These are phyloP conservation scores for Hirtodrosophila cameraria DNA, from an alignment of 2,888 invertebrate species.

Conservation along the genomic window DNA sequence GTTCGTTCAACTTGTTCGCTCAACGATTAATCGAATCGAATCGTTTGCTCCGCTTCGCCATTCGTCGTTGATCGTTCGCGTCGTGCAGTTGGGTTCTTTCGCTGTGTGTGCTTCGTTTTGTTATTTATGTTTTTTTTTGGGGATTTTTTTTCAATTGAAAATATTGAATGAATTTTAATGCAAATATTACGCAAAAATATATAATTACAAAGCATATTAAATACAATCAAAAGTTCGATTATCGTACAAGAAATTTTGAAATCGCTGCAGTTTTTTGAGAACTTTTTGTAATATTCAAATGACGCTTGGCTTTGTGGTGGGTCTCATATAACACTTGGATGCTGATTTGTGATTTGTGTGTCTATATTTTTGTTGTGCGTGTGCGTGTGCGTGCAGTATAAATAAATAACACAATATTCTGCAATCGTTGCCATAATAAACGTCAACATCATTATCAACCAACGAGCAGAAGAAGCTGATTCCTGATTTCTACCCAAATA, in stretches of 20 bases:
- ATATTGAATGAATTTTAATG: conserved; percentile 35
- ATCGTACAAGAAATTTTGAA: conserved; percentile 30
- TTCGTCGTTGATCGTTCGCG: conserved; percentile 66
- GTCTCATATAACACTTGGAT: conserved; percentile 64
- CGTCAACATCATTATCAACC: conserved; percentile 41
- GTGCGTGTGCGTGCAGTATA: conserved; percentile 53
- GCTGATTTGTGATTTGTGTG: conserved; percentile 56
- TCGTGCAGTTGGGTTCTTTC: conserved; percentile 57
- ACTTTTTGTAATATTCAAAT: conserved; percentile 28
- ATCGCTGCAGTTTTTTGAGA: conserved; percentile 9
- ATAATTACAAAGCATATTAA: conserved; percentile 19
- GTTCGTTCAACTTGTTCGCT: conserved; percentile 39
- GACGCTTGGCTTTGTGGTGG: conserved; percentile 44
- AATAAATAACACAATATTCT: conserved; percentile 76
- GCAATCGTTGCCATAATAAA: conserved; percentile 64
- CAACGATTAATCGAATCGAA: too few species aligned
- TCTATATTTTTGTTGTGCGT: conserved; percentile 7
- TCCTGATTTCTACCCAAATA: not conserved
- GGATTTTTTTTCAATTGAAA: too few species aligned
- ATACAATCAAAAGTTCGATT: conserved; percentile 24
- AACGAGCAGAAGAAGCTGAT: conserved; percentile 32
- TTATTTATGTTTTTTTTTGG: conserved; percentile 7
- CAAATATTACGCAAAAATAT: conserved; percentile 37
- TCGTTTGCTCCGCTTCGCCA: conserved; percentile 37
- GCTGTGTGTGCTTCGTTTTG: conserved; percentile 14